phyloP scores from a whole-genome alignment of 2,113 vertebrate species.

The Megaceryle maxima region DNA sequence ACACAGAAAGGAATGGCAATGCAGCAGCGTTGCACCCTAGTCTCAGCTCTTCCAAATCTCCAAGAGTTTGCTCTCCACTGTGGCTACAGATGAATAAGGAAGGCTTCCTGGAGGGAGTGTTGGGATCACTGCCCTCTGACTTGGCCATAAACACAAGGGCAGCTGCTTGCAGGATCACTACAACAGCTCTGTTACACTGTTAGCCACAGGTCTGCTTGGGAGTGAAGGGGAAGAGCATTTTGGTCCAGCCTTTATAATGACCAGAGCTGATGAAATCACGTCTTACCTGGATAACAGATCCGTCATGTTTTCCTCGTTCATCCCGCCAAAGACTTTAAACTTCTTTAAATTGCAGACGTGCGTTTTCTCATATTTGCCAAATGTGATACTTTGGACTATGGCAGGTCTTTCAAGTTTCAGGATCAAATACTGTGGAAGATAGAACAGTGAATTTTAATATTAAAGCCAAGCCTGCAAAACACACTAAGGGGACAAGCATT shows the following conservation, averaged over 20 bases:
- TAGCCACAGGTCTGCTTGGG: neutral
- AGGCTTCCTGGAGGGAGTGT: neutral
- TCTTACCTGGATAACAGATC: constrained; percentile 96
- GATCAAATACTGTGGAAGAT: constrained; percentile 87
- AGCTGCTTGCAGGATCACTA: neutral
- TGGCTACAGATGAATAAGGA: neutral
- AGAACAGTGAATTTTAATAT: neutral
- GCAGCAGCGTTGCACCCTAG: neutral
- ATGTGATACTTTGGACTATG: constrained; percentile 96
- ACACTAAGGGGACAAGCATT: neutral
- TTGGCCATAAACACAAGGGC: neutral
- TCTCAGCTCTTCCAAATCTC: neutral
- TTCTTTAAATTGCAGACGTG: constrained; percentile 99
- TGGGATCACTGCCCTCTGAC: constrained; percentile 5
- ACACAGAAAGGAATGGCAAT: neutral
- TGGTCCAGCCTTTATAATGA: neutral
- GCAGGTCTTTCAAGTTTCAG: constrained; percentile 96
- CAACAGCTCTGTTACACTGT: neutral
- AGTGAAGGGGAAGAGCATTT: neutral
- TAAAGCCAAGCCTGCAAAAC: neutral
- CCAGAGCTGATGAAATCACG: neutral
- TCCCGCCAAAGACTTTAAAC: constrained; percentile 98
- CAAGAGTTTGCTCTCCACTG: neutral
- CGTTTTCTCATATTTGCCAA: constrained; percentile 98
- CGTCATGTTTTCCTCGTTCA: constrained; percentile 99